phyloP scores from a whole-genome alignment of 1,140 invertebrate genomes.

The Platorchestia sp. region DNA sequence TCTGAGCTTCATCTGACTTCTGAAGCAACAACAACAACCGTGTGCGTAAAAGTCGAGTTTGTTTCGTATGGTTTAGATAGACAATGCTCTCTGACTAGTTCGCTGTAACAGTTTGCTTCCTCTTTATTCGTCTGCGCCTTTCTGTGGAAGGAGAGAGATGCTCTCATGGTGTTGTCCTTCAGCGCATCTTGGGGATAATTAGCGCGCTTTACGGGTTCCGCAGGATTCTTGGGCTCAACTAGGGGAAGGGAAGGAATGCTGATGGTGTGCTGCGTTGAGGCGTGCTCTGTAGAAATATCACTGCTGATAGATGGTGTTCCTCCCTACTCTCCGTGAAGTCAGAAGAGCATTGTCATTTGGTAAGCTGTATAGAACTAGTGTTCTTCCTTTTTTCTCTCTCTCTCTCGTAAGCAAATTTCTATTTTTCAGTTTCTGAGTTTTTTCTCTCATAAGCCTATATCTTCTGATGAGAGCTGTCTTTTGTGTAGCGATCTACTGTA shows the following conservation, averaged over 20 bases:
- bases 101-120: neutral
- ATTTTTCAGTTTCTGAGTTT: too few relatives aligned
- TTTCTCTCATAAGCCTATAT: too few relatives aligned
- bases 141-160: neutral
- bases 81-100: neutral
- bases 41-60: neutral
- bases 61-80: too few relatives aligned
- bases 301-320: neutral
- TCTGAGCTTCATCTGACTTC: neutral
- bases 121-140: neutral
- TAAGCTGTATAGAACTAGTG: neutral
- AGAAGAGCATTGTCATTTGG: neutral
- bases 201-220: neutral
- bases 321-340: neutral
- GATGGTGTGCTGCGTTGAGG: neutral
- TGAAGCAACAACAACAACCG: neutral
- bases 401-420: neutral
- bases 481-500: too few relatives aligned
- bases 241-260: neutral
- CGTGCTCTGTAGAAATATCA: neutral
- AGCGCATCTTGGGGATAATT: neutral
- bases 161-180: neutral
- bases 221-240: neutral
- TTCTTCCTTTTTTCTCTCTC: neutral
- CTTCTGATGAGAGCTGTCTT: too few relatives aligned